phyloP scores from a whole-genome alignment of 2,888 invertebrate species.

The Glaucopsyche alexis region DNA sequence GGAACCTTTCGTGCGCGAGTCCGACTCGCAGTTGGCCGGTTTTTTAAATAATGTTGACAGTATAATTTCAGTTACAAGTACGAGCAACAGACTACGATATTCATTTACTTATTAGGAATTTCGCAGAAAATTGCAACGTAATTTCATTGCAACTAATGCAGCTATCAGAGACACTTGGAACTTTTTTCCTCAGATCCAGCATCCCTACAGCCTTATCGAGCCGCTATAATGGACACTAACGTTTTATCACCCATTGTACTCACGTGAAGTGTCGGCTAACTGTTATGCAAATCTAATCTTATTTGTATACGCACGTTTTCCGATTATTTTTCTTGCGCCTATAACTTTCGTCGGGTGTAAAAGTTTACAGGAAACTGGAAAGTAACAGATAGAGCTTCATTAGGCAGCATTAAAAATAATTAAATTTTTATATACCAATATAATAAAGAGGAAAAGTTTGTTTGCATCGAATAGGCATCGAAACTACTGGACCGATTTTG shows the following conservation, averaged over 20 bases:
- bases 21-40: too few relatives aligned
- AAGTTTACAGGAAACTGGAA: neutral
- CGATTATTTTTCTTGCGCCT: neutral
- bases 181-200: neutral
- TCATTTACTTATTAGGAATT: neutral
- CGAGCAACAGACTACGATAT: neutral
- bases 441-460: too few relatives aligned
- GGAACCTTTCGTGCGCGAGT: too few relatives aligned
- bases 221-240: constrained; percentile 17
- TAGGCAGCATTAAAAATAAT: too few relatives aligned
- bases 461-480: too few relatives aligned
- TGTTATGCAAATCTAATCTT: neutral
- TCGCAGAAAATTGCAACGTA: neutral
- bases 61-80: too few relatives aligned
- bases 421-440: too few relatives aligned
- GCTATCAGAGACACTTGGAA: constrained; percentile 13
- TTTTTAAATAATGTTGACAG: too few relatives aligned
- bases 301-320: neutral
- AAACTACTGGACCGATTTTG: too few relatives aligned
- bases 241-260: constrained; percentile 18
- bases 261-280: neutral
- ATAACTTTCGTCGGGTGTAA: neutral
- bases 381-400: neutral
- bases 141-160: constrained; percentile 5
- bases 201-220: neutral